Conservation (phyloP, 2,888 invertebrate genomes). For the Apotomis capreana region DNA sequence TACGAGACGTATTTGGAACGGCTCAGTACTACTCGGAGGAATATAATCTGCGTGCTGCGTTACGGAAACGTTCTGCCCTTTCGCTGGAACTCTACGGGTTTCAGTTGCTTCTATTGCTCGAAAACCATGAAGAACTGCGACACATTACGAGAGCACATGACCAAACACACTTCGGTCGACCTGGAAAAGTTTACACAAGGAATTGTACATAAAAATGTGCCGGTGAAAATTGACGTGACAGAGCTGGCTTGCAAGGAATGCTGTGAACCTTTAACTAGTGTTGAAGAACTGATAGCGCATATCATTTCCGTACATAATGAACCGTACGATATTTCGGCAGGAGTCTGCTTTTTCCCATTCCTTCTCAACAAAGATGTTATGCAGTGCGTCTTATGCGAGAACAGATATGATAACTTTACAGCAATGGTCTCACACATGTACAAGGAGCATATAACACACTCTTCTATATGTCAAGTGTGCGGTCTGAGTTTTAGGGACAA, state of each 20-base stretch:
- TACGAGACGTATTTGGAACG: slow-evolving; percentile 57
- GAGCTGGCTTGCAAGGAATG: slow-evolving; percentile 63
- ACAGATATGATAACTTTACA: slow-evolving; percentile 62
- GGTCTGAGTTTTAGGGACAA: slow-evolving; percentile 64
- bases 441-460: slow-evolving; percentile 62
- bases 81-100: slow-evolving; percentile 69
- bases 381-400: slow-evolving; percentile 61
- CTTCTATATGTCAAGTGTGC: slow-evolving; percentile 68
- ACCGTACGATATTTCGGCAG: slow-evolving; percentile 54
- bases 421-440: slow-evolving; percentile 68
- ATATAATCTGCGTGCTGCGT: slow-evolving; percentile 60
- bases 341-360: slow-evolving; percentile 66
- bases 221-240: slow-evolving; percentile 67
- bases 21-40: slow-evolving; percentile 59
- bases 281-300: slow-evolving; percentile 63
- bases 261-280: slow-evolving; percentile 46
- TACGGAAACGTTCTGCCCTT: slow-evolving; percentile 67
- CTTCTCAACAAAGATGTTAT: slow-evolving; percentile 56
- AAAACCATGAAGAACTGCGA: slow-evolving; percentile 63
- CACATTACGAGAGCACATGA: slow-evolving; percentile 58
- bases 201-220: slow-evolving; percentile 67
- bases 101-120: slow-evolving; percentile 68
- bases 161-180: slow-evolving; percentile 56
- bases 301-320: slow-evolving; percentile 56
- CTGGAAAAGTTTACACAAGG: slow-evolving; percentile 56